Evolutionary conservation across 2,113 vertebrate genomes (phyloP), one percentile per base, ranked within the genome.

Genomic region (Actenoides hombroni): DNA sequence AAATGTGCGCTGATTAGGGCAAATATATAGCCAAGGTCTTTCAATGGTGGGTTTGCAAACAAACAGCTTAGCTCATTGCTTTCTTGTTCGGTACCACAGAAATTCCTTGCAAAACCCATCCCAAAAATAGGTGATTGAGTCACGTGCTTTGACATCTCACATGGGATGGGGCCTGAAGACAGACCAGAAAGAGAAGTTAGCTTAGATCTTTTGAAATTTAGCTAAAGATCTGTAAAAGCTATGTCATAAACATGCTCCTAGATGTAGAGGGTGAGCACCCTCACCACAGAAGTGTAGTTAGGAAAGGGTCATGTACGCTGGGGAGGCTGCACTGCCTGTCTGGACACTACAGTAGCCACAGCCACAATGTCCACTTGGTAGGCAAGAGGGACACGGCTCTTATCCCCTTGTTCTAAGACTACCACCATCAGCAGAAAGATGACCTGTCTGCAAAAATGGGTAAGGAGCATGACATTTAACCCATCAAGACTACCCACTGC

Each of bases 281-380:
- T 35, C 10, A 37, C 15, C 3, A 7, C 35, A 80, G 61, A 61
- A 61, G 20, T 9, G 15, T 1, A 42, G 15, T 29, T n/a, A 33
- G 31, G 31, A 68, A 24, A 26, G 12, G 13, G 5, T 64, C 42
- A 23, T 0, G 5, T 5, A 8, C 39, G 17, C 42, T 44, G 39
- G 15, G 20, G 35, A 65, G 13, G 21, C 59, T 74, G 40, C 31
- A 9, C 9, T 49, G 24, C 18, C 49, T 26, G 5, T 7, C 24
- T 56, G 39, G 44, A 60, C 49, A 13, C 44, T 56, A 65, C 67
- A 60, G 54, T 35, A 70, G 49, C 24, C 67, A 44, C 65, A 74
- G 35, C 25, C 53, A 49, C 44, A 17, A n/a, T 0, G 0, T 46
- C 17, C 25, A 6, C 40, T 57, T 68, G 10, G 20, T 67, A 81